Evolutionary conservation across 92 coral and sea anemone species (phyloP).

Genomic region (Blastomussa wellsi): DNA sequence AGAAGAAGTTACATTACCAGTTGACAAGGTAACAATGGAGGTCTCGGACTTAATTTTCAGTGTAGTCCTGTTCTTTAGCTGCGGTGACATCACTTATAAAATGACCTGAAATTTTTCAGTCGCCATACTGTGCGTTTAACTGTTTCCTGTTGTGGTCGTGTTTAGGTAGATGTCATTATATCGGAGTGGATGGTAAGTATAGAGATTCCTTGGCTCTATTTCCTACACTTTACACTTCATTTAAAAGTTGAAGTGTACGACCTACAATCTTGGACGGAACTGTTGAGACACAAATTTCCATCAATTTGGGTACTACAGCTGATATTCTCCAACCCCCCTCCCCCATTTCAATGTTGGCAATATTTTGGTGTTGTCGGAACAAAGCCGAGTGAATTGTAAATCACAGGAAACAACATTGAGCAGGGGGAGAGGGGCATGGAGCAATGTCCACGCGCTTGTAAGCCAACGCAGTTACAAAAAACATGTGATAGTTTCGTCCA

Average conservation of each 20-base stretch:
- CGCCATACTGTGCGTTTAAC: background rate
- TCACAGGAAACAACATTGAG: too few relatives aligned
- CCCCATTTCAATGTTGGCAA: too few relatives aligned
- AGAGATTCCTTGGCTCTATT: background rate
- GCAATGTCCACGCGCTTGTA: too few relatives aligned
- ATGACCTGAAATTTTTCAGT: background rate
- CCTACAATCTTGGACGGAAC: too few relatives aligned
- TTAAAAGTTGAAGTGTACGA: background rate
- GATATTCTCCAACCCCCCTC: too few relatives aligned
- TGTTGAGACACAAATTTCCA: background rate
- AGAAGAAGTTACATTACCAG: conserved; percentile 77
- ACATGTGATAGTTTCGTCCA: too few relatives aligned
- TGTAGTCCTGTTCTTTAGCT: background rate
- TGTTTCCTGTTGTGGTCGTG: background rate
- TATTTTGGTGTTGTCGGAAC: too few relatives aligned
- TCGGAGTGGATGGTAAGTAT: conserved; percentile 97
- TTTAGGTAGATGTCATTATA: conserved; percentile 87
- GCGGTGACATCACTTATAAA: background rate
- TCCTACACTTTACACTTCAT: background rate
- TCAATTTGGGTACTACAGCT: background rate
- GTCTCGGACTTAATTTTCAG: background rate
- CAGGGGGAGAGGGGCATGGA: too few relatives aligned
- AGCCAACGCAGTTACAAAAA: too few relatives aligned
- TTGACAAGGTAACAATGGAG: conserved; percentile 62
- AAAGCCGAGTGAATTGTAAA: too few relatives aligned